phyloP scores from a whole-genome alignment of 2,113 vertebrate genomes.

The Spizaetus ornatus region DNA sequence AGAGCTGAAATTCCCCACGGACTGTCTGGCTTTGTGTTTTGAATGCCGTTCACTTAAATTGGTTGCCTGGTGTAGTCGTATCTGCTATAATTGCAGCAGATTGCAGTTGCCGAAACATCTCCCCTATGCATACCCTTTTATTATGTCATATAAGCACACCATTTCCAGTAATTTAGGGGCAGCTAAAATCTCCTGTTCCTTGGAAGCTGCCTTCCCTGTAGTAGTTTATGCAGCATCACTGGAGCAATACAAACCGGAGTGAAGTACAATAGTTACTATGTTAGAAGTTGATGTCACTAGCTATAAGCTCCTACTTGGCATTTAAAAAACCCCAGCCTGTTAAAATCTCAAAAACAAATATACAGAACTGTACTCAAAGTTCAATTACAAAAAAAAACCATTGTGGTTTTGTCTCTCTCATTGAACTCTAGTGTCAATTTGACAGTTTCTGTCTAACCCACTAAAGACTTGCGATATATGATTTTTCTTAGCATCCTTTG shows the following conservation, averaged over 20 bases:
- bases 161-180: constrained; percentile 52
- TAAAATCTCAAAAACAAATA: neutral
- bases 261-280: neutral
- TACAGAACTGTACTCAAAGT: neutral
- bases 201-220: neutral
- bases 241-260: neutral
- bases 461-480: neutral
- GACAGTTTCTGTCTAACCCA: neutral
- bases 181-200: constrained; percentile 24
- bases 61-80: neutral
- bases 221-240: neutral
- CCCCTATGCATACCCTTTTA: constrained; percentile 17
- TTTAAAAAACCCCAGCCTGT: neutral
- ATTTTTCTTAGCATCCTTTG: neutral
- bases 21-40: constrained; percentile 39
- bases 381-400: neutral
- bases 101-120: constrained; percentile 33
- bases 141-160: constrained; percentile 34
- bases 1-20: constrained; percentile 8
- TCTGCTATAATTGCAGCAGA: constrained; percentile 58
- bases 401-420: neutral
- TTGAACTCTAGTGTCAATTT: neutral
- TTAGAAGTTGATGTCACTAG: neutral
- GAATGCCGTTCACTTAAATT: neutral
- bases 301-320: neutral